These are phyloP conservation scores for Thymallus thymallus DNA, from an alignment of 2,113 vertebrate species.

Conservation along the genomic window DNA sequence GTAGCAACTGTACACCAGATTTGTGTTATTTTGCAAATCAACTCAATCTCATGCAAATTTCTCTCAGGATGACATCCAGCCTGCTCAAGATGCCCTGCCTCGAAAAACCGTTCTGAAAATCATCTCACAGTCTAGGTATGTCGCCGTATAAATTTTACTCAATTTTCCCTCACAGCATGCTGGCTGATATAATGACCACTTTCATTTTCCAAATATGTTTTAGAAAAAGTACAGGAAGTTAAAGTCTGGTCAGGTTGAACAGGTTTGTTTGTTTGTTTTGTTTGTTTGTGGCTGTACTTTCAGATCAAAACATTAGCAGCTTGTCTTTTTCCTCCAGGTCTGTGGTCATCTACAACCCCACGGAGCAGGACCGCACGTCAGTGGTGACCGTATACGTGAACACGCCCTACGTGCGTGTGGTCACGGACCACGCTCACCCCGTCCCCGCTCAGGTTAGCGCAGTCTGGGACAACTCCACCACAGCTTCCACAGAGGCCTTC, in stretches of 20 bases:
- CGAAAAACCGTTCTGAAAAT: conserved; percentile 76
- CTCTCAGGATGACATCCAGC: conserved; percentile 82
- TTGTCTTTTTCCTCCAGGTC: conserved; percentile 71
- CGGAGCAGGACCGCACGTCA: conserved; percentile 77
- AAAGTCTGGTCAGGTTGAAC: not conserved
- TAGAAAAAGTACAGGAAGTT: no score
- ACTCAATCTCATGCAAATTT: conserved; percentile 15
- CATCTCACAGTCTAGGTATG: conserved; percentile 75
- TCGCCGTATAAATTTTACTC: no score
- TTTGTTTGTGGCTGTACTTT: not conserved
- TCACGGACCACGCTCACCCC: conserved; percentile 70
- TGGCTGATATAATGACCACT: no score
- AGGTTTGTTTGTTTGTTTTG: not conserved
- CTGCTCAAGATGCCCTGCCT: conserved; percentile 83
- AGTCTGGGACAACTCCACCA: conserved; percentile 78
- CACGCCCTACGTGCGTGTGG: conserved; percentile 70
- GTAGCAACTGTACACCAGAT: not conserved
- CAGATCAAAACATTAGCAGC: not conserved
- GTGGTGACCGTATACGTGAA: conserved; percentile 79
- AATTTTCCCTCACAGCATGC: no score
- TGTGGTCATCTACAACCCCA: conserved; percentile 82
- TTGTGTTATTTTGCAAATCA: not conserved
- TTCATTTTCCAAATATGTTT: no score
- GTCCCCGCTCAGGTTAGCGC: conserved; percentile 80
- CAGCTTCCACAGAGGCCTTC: conserved; percentile 73